Conservation (phyloP, 1,140 invertebrate species). For the Drosophila lacteicornis region DNA sequence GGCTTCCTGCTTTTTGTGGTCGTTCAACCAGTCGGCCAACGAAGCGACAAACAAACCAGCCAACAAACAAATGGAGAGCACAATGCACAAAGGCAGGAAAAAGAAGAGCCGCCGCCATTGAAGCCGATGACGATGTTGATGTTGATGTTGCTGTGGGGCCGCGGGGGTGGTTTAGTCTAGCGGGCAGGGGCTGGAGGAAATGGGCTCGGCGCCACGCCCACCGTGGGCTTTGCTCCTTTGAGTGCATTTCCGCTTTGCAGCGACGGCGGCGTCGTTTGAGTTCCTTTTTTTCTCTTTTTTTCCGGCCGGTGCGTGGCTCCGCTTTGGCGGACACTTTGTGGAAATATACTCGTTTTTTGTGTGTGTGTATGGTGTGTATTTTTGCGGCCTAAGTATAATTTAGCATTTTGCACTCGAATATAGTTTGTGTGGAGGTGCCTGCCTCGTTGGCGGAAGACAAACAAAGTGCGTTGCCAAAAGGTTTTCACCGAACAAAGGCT, state of each 20-base stretch:
- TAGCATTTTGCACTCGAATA: constrained; percentile 69
- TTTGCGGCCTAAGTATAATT: constrained; percentile 66
- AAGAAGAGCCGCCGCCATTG: constrained; percentile 44
- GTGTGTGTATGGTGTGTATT: constrained; percentile 7
- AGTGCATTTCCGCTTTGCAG: constrained; percentile 67
- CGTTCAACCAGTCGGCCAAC: constrained; percentile 42
- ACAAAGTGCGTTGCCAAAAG: constrained; percentile 63
- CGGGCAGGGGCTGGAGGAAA: not conserved
- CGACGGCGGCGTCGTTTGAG: constrained; percentile 55
- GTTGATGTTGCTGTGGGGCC: not conserved
- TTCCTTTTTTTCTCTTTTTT: constrained; percentile 41
- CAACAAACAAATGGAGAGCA: constrained; percentile 42
- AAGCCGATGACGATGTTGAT: constrained; percentile 40
- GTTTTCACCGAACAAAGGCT: constrained; percentile 49
- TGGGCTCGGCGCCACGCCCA: constrained; percentile 7
- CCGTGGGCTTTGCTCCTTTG: constrained; percentile 51
- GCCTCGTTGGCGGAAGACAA: constrained; percentile 41
- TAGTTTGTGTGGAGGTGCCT: constrained; percentile 22
- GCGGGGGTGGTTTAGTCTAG: not conserved
- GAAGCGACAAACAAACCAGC: constrained; percentile 44
- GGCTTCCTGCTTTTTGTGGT: constrained; percentile 27
- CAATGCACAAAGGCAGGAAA: constrained; percentile 47
- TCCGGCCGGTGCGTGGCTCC: constrained; percentile 51
- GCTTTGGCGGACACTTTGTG: constrained; percentile 50
- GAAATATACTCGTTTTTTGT: constrained; percentile 15